phyloP scores from a whole-genome alignment of 2,888 invertebrate genomes.

The Phortica magna region DNA sequence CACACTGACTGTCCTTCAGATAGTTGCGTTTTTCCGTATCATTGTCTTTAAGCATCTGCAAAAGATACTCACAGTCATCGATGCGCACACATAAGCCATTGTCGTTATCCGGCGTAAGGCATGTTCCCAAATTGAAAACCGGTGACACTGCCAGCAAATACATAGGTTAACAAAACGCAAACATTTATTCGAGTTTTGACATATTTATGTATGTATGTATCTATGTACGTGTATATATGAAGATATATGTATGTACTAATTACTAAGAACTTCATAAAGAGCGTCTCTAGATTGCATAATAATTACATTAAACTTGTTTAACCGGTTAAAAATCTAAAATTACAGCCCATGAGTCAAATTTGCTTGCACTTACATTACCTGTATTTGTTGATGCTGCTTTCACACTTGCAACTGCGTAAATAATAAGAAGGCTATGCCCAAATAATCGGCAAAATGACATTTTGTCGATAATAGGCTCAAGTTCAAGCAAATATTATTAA shows the following conservation, averaged over 20 bases:
- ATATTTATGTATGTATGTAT: background rate
- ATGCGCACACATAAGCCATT: conserved; percentile 68
- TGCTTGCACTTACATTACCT: conserved; percentile 16
- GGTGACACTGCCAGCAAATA: conserved; percentile 27
- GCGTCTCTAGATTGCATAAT: conserved; percentile 14
- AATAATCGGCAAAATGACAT: background rate
- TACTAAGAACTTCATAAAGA: conserved; percentile 35
- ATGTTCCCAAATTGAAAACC: conserved; percentile 63
- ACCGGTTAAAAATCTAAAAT: background rate
- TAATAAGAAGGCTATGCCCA: background rate
- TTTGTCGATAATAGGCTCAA: conserved; percentile 22
- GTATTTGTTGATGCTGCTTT: background rate
- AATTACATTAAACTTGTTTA: conserved; percentile 14
- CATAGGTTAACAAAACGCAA: background rate
- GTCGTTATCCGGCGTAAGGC: conserved; percentile 60
- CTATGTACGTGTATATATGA: background rate
- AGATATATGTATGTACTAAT: background rate
- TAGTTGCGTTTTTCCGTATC: conserved; percentile 48
- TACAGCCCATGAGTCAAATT: no score
- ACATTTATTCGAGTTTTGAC: background rate
- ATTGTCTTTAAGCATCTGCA: conserved; percentile 52
- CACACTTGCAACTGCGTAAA: background rate
- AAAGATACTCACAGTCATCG: conserved; percentile 60
- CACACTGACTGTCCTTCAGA: conserved; percentile 81
- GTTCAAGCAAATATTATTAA: no score